Evolutionary conservation across 1,140 invertebrate species (phyloP), one percentile per base, ranked within the genome.

Genomic region (Halesus radiatus): DNA sequence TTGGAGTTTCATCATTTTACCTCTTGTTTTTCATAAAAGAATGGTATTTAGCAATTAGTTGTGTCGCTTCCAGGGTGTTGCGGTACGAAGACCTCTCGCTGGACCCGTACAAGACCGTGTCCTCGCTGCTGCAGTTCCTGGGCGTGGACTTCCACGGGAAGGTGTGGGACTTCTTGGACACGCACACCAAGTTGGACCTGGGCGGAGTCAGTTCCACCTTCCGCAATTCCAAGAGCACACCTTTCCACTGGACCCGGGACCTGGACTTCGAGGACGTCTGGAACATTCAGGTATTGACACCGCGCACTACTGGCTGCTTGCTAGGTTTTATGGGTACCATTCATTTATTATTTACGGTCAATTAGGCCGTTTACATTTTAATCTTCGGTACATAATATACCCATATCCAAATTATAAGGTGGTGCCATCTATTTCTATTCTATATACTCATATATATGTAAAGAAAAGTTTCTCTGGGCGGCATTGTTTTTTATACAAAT

Each of bases 81-180:
- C 91, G 96, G 0, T 97, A 97, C 86, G 96, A 97, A 88, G 96
- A 97, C 85, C 86, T 97, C 16, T 95, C 95, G 0, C 84, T 96
- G 15, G 91, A 95, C 85, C 94, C 95, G 1, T 94, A 94, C 85
- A 89, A 88, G 66, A 91, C 92, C n/a, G 92, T 93, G 3, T 90
- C 93, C 81, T 90, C 94, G n/a, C 86, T 97, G 3, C 92, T 96
- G 76, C 88, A 93, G 84, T 96, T 96, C 87, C 94, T 95, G 85
- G 93, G 94, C 8, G 87, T 97, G 45, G 89, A 93, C 81, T 92
- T 94, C 84, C 94, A 95, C 86, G 88, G 90, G 0, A 89, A 91
- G 58, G 92, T 97, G 0, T 91, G 92, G 78, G 89, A 92, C 70
- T 97, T 96, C 87, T 88, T 97, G 18, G 93, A 95, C 81, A 93